phyloP scores from a whole-genome alignment of 2,113 vertebrate species.

The Serilophus lunatus region DNA sequence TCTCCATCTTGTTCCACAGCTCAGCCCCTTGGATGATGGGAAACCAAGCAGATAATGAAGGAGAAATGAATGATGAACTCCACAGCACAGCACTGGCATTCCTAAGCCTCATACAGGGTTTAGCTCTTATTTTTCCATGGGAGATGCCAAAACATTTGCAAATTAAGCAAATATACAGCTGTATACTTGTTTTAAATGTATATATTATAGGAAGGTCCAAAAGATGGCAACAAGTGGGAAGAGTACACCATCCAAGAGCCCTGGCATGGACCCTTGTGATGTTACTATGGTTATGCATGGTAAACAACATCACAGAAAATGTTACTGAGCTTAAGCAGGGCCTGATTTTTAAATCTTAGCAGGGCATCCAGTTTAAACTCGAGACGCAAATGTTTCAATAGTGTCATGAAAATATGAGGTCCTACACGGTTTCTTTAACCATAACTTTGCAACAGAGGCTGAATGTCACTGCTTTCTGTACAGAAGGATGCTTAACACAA shows the following conservation, averaged over 20 bases:
- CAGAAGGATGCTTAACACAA: neutral
- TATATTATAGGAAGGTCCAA: neutral
- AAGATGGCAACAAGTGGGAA: neutral
- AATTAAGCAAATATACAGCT: neutral
- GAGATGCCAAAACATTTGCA: neutral
- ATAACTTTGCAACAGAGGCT: neutral
- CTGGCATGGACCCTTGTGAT: neutral
- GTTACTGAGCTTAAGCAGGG: neutral
- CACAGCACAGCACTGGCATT: rapidly evolving
- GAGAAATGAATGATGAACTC: neutral
- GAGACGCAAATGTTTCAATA: neutral
- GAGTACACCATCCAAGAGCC: neutral
- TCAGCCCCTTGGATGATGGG: rapidly evolving
- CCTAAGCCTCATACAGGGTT: neutral
- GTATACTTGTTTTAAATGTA: neutral
- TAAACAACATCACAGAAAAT: neutral
- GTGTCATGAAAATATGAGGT: neutral
- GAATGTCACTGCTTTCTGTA: neutral
- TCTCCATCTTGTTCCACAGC: neutral
- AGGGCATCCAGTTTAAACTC: neutral
- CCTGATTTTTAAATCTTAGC: neutral
- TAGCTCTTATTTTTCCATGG: neutral
- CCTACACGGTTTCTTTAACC: neutral
- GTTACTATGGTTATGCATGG: neutral
- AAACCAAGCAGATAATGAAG: neutral